Percentiles rank a stretch among this genome's conserved stretches.
Conservation (phyloP, 2,113 vertebrate species). For the Aix galericulata region DNA sequence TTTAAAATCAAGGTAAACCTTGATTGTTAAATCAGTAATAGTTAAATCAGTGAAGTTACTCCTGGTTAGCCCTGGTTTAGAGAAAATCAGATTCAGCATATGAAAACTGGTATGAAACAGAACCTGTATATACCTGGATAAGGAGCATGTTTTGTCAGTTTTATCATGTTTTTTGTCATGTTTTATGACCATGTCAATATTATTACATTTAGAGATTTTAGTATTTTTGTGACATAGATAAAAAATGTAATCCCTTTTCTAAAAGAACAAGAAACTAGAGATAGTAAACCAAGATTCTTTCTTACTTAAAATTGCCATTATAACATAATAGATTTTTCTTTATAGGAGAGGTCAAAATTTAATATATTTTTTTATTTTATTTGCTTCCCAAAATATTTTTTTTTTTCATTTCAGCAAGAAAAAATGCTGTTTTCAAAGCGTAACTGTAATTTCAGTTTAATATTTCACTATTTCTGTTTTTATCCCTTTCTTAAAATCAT, state of each 20-base stretch:
- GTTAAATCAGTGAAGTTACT: not conserved
- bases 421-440: not conserved
- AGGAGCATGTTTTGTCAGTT: not conserved
- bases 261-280: not conserved
- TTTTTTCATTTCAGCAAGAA: not conserved
- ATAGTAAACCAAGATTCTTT: not conserved
- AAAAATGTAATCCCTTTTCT: not conserved
- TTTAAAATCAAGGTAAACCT: conserved; percentile 15
- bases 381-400: not conserved
- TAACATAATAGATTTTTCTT: not conserved
- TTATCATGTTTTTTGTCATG: not conserved
- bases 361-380: not conserved
- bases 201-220: not conserved
- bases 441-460: not conserved
- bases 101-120: not conserved
- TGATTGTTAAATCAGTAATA: not conserved
- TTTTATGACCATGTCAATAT: not conserved
- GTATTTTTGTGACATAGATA: not conserved
- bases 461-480: not conserved
- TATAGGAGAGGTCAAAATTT: not conserved
- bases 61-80: not conserved
- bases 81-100: not conserved
- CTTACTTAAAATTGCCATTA: not conserved
- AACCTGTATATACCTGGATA: not conserved
- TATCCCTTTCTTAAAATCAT: not conserved